These are phyloP conservation scores for Burhinus oedicnemus DNA, from an alignment of 2,113 vertebrate species.

Conservation along the genomic window DNA sequence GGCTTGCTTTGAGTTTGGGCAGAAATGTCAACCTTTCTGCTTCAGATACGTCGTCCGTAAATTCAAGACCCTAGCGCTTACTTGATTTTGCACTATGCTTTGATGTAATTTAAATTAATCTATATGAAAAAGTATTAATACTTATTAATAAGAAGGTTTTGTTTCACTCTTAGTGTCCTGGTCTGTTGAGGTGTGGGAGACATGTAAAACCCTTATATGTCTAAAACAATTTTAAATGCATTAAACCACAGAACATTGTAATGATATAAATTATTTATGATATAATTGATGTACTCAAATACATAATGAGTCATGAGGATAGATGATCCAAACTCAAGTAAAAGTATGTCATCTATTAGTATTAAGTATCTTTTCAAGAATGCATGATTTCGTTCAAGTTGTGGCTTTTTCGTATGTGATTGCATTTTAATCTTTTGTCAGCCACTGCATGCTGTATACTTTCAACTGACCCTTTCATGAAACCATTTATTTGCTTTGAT, in stretches of 20 bases:
- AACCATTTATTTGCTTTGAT: neutral
- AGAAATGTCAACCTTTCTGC: neutral
- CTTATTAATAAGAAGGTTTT: neutral
- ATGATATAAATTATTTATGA: conserved; percentile 71
- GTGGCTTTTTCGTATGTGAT: conserved; percentile 9
- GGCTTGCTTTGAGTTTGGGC: conserved; percentile 22
- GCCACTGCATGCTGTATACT: neutral
- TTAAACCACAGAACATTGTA: conserved; percentile 52
- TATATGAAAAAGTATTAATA: neutral
- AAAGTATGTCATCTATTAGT: conserved; percentile 64
- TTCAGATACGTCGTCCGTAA: neutral
- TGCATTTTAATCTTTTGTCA: conserved; percentile 53
- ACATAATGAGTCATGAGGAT: conserved; percentile 53
- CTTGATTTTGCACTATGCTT: neutral
- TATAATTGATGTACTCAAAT: conserved; percentile 62
- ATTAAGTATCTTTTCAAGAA: conserved; percentile 61
- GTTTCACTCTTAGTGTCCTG: neutral
- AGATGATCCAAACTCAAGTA: conserved; percentile 62
- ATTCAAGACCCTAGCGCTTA: neutral
- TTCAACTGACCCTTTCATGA: conserved; percentile 12
- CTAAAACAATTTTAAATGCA: conserved; percentile 11
- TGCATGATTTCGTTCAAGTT: conserved; percentile 48
- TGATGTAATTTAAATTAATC: neutral
- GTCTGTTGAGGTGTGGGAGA: neutral
- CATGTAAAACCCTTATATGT: neutral